Percentiles rank a stretch among this genome's conserved stretches.
These are phyloP conservation scores for Lanius ludovicianus DNA, from an alignment of 2,113 vertebrate genomes.

Conservation along the genomic window DNA sequence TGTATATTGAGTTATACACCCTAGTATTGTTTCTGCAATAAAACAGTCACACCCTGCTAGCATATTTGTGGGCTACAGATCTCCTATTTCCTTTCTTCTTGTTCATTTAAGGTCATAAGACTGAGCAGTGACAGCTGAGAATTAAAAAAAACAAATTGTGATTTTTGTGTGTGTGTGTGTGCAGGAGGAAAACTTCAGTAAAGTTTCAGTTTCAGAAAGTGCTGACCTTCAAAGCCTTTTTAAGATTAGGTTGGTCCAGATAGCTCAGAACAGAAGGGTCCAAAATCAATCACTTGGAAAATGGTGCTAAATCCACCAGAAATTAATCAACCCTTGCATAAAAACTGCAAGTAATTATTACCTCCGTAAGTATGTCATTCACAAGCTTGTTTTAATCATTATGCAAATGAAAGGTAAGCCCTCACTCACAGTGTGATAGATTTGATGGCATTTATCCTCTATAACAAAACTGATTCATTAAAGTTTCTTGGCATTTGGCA, in stretches of 20 bases:
- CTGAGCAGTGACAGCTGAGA: neutral
- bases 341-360: neutral
- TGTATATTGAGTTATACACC: neutral
- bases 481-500: neutral
- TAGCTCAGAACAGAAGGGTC: neutral
- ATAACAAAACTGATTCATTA: neutral
- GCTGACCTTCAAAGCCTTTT: neutral
- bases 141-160: neutral
- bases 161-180: neutral
- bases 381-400: neutral
- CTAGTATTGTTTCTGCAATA: neutral
- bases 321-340: neutral
- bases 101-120: constrained; percentile 2
- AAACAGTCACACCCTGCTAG: neutral
- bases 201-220: neutral
- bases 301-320: neutral
- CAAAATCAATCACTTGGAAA: neutral
- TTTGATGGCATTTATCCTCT: neutral
- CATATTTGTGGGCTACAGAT: constrained; percentile 17
- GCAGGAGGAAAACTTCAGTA: neutral
- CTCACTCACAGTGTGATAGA: neutral
- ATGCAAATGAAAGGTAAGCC: constrained; percentile 6
- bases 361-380: neutral
- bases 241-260: neutral
- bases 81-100: neutral